Evolutionary conservation across 2,113 vertebrate species (phyloP), one percentile per base, ranked within the genome.

Genomic region (Saccopteryx leptura): DNA sequence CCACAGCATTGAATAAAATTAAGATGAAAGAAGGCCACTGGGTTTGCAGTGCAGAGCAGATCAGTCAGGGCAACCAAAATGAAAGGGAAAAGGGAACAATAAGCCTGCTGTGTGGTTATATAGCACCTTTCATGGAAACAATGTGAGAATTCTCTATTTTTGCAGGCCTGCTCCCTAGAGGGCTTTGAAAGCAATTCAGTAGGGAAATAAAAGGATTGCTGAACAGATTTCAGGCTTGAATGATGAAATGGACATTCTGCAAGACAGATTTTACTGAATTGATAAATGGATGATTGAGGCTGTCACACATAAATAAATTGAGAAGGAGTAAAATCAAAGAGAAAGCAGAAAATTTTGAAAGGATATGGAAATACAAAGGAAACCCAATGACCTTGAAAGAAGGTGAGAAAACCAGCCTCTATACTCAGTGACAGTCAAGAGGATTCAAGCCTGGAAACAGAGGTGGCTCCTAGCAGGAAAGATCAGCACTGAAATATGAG

Each of bases 261-360:
- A 97, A 96, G 95, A 97, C 96, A 98, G 96, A 97, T 97, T 97
- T 98, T 96, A 97, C 97, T 97, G 96, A 98, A 97, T 97, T 98
- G 96, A 97, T 97, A 98, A 97, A 97, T 95, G 93, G 80, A 97
- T 97, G 93, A 98, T 97, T 97, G 97, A 97, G 96, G 91, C 95
- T 98, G 95, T 97, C 97, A 97, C 96, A 96, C 93, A 97, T 97
- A 98, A 98, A 97, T 97, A 98, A 94, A 96, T 96, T 97, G 96
- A 97, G 97, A 97, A 97, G 97, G 76, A 93, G 95, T 95, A 97
- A 97, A 96, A 97, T 96, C 50, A 95, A 95, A 97, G 95, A 93
- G 96, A 97, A 95, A 98, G 95, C 89, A 96, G 95, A 96, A 96
- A 97, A 94, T 91, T 96, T 93, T 90, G 79, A 96, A 96, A 96